Evolutionary conservation across 1,140 invertebrate species (phyloP).

Genomic region (Apis cerana): DNA sequence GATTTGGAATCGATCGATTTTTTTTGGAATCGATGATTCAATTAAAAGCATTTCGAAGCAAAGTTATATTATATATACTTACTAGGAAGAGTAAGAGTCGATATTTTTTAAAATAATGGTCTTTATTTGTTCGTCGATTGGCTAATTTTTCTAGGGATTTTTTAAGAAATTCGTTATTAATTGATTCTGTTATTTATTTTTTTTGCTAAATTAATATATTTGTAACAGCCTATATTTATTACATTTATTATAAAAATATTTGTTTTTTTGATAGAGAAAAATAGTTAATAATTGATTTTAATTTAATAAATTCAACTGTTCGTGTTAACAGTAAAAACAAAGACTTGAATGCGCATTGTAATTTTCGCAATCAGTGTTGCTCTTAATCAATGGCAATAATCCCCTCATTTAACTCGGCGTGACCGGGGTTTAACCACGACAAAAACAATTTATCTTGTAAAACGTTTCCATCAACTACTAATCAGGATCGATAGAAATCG

Average conservation of each 20-base stretch:
- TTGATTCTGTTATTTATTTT: no score
- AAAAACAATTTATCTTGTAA: background rate
- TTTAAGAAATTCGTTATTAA: no score
- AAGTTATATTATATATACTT: no score
- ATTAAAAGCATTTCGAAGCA: no score
- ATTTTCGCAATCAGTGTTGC: background rate
- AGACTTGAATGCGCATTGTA: background rate
- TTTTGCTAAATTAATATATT: no score
- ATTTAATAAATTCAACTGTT: background rate
- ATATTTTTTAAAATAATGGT: no score
- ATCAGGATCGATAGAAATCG: background rate
- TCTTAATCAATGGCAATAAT: constrained; percentile 8
- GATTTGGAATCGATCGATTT: background rate
- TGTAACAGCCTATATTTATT: no score
- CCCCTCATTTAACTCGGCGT: background rate
- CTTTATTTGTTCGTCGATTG: no score
- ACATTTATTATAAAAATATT: no score
- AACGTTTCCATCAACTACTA: background rate
- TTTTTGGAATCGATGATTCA: background rate
- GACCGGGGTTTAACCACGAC: background rate
- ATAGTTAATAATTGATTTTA: no score
- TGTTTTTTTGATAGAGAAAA: background rate
- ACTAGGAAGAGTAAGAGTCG: no score
- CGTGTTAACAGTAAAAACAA: background rate
- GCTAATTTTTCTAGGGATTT: no score